Base-by-base conservation (phyloP, 2,797 vertebrate genomes). In the Spheniscus humboldti region DNA sequence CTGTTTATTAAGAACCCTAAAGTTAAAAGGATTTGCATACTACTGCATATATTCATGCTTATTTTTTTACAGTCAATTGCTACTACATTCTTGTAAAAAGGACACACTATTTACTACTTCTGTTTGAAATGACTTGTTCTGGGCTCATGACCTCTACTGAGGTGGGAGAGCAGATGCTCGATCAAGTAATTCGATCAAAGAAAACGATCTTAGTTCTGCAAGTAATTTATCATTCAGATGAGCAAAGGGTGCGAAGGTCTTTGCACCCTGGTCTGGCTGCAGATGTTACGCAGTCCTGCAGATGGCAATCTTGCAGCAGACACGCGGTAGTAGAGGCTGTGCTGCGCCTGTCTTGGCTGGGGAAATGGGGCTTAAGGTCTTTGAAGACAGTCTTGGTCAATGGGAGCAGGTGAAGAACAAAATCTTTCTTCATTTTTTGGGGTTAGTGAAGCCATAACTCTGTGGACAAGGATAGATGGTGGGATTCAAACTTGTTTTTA, bases 251-350 rank as follows among this genome's bases (percentile, higher is more conserved):
- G 71, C 9, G 3, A 57, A 78, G 73, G 30, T 35, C 63, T 73
- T 43, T 55, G 55, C 57, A 18, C 6, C 18, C 33, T 50, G 67
- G 12, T 52, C 45, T 75, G 83, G 28, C 57, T 88, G 79, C 75
- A 88, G 75, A 9, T 4, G 11, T 52, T 47, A 6, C 2, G 22
- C 24, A 18, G 87, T 50, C 95, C 97, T 95, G 94, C 64, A 95
- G 97, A 31, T 94, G 97, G 96, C 95, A 94, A 68, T 47, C 92
- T 89, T 95, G 96, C 86, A 83, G 80, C 86, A 95, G 90, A 55
- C n/a, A 73, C 69, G 18, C 0, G 3, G 7, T 48, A 27, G 27
- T 33, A 69, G 43, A 85, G 47, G 27, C 10, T 13, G 28, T 6
- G 17, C 39, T 19, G 17, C 0, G 0, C 33, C 39, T 30, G 19